phyloP scores from a whole-genome alignment of 35 echinoderm and acorn worm species.

The Hemicentrotus pulcherrimus region DNA sequence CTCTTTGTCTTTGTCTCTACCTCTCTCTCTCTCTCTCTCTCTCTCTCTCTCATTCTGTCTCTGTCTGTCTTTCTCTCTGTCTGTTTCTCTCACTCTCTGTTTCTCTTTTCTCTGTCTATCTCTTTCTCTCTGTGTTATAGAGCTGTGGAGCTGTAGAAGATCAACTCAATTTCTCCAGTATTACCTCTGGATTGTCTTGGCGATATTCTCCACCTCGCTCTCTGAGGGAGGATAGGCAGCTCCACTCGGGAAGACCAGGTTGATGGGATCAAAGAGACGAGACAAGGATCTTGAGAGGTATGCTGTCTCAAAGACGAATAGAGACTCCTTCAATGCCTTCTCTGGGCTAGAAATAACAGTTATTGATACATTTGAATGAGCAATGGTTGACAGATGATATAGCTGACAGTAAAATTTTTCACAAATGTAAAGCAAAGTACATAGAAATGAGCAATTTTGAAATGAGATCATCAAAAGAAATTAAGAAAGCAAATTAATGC shows the following conservation, averaged over 20 bases:
- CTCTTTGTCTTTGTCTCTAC: too few species aligned
- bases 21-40: too few species aligned
- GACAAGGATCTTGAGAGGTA: conserved; percentile 92
- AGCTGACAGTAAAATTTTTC: too few species aligned
- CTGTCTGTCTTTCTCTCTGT: not conserved
- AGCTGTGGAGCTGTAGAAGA: not conserved
- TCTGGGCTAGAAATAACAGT: conserved; percentile 66
- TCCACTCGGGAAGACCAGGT: conserved; percentile 87
- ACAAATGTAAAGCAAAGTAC: too few species aligned
- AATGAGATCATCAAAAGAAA: too few species aligned
- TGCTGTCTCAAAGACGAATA: conserved; percentile 90
- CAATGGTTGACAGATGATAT: too few species aligned
- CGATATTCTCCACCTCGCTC: conserved; percentile 85
- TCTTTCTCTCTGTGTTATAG: not conserved
- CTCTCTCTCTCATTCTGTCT: too few species aligned
- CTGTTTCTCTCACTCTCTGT: too few species aligned
- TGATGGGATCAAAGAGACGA: conserved; percentile 96
- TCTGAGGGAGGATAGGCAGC: conserved; percentile 79
- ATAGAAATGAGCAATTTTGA: too few species aligned
- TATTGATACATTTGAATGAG: too few species aligned
- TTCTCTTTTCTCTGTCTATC: too few species aligned
- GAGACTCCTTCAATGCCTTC: conserved; percentile 79
- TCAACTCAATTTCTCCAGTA: not conserved
- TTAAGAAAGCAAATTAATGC: too few species aligned
- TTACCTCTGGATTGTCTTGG: conserved; percentile 91